Conservation (phyloP, 30 jellyfish, hydroid and myxozoan species). For the Morbakka virulenta region DNA sequence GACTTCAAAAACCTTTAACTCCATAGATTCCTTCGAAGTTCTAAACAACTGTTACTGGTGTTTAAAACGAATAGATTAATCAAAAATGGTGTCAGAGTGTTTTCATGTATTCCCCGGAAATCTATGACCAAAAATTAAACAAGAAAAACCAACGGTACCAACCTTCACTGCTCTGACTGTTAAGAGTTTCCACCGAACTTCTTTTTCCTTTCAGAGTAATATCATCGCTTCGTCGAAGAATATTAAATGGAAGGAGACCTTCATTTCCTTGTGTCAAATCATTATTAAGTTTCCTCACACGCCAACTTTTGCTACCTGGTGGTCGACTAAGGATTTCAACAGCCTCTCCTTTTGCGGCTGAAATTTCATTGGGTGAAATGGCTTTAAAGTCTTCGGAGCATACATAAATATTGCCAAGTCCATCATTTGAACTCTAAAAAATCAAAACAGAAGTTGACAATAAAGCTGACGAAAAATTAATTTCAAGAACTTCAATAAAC, state of each 20-base stretch:
- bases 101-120: too few relatives aligned
- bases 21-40: too few relatives aligned
- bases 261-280: constrained; percentile 59
- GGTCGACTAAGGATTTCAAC: constrained; percentile 94
- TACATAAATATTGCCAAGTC: constrained; percentile 53
- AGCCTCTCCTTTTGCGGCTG: constrained; percentile 74
- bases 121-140: too few relatives aligned
- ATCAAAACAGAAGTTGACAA: not conserved
- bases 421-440: constrained; percentile 67
- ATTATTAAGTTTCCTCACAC: constrained; percentile 72
- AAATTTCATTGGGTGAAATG: constrained; percentile 64
- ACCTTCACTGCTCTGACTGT: constrained; percentile 99
- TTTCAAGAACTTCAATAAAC: too few relatives aligned
- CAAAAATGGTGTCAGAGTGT: too few relatives aligned
- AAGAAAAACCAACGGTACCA: too few relatives aligned
- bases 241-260: constrained; percentile 80
- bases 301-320: constrained; percentile 96
- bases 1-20: too few relatives aligned
- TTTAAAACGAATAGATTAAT: too few relatives aligned
- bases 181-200: constrained; percentile 80
- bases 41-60: too few relatives aligned
- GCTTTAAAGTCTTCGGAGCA: constrained; percentile 69
- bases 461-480: too few relatives aligned
- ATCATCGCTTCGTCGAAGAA: constrained; percentile 71
- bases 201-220: constrained; percentile 57